These are phyloP conservation scores for Elephas maximus DNA, from an alignment of 2,113 vertebrate species.

Conservation along the genomic window DNA sequence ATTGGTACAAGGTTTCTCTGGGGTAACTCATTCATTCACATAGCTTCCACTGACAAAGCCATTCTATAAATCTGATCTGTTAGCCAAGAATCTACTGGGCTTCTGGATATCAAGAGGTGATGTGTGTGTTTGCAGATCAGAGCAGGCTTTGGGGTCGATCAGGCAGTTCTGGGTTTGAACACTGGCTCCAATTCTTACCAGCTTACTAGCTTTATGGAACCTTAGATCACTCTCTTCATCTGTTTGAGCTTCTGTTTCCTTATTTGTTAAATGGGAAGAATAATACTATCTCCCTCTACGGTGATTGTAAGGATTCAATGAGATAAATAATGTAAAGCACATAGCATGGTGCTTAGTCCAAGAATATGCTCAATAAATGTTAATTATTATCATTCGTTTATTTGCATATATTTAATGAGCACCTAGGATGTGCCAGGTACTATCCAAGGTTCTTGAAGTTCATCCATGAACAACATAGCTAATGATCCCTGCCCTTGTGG, in stretches of 20 bases:
- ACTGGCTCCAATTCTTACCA: background rate
- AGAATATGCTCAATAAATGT: background rate
- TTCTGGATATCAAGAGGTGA: background rate
- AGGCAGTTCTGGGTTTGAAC: background rate
- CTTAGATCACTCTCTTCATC: background rate
- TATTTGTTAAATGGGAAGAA: background rate
- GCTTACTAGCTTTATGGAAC: accelerated
- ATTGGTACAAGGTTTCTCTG: background rate
- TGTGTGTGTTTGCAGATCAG: accelerated
- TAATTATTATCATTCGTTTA: background rate
- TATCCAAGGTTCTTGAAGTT: background rate
- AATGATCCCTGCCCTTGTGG: background rate
- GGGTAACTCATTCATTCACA: background rate
- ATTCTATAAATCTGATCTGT: background rate
- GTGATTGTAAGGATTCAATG: background rate
- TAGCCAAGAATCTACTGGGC: background rate
- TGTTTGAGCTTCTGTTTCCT: background rate
- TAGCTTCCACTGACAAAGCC: background rate
- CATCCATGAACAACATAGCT: background rate
- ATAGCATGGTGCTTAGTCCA: background rate
- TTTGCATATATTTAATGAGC: background rate
- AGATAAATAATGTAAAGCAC: background rate
- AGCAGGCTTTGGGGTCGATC: background rate
- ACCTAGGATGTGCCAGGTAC: background rate
- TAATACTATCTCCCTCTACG: background rate